Base-by-base conservation (phyloP, 64 coral and sea anemone species). In the Catalaphyllia jardinei region DNA sequence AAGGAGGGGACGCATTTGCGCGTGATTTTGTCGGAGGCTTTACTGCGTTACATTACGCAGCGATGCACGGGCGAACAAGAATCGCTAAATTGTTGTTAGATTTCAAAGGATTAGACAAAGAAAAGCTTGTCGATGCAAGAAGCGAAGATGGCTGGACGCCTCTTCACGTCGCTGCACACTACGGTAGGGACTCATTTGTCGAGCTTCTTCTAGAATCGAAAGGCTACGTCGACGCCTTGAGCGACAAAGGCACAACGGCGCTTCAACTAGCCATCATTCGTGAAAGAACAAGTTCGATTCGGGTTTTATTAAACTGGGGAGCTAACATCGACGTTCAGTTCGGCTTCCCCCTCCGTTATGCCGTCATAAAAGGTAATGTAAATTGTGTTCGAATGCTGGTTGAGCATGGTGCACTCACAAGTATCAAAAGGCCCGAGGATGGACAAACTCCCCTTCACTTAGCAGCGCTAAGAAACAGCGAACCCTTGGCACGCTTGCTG, bases 251-350 rank as follows among this genome's bases (percentile, higher is more conserved):
- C 13, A 97, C 95, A 0, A 97, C 95, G n/a, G 95, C 95, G 24
- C 95, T 97, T 83, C 95, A 97, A 87, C 88, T 97, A 25, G 95
- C 91, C 24, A 97, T 97, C n/a, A 97, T 97, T 93, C 91, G 95
- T 62, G 95, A 97, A 88, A 88, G 95, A 82, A 91, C 88, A 31
- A 97, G 60, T 63, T 97, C 91, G 62, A 89, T 97, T 65, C 90
- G 87, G 50, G 95, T 97, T 30, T 73, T 97, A 31, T 75, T 97
- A 25, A 89, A 90, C 35, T 93, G 91, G 72, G 92, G 91, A 65
- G 88, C 95, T 31, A 97, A 97, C 75, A 93, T 97, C 76, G 95
- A 97, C 28, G 87, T 97, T 31, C 95, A 97, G 35, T 94, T 69
- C 79, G 95, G 95, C 0, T 97, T 97, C 81, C 95, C 95, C 12